Evolutionary conservation across 2,888 invertebrate genomes (phyloP).

Genomic region (Penaeus monodon): DNA sequence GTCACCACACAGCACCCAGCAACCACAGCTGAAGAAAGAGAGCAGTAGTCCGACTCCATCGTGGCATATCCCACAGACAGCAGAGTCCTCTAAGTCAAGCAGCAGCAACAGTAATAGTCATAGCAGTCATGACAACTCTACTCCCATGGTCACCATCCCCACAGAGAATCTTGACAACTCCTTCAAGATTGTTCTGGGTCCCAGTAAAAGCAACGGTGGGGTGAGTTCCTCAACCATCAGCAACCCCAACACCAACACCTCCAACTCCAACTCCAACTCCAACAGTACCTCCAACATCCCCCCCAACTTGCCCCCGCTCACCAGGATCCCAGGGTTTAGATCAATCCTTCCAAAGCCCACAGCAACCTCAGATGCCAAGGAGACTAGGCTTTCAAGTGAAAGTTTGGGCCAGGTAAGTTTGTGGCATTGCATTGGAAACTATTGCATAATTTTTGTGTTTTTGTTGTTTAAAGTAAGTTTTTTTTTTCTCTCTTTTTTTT

Average conservation of each 20-base stretch:
- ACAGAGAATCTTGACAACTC: constrained; percentile 62
- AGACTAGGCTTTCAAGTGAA: constrained; percentile 22
- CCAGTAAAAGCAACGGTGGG: constrained; percentile 43
- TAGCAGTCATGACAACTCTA: constrained; percentile 18
- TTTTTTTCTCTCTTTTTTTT: not conserved
- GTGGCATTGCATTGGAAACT: not conserved
- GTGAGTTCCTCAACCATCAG: constrained; percentile 49
- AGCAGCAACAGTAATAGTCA: constrained; percentile 23
- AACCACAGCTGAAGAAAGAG: constrained; percentile 53
- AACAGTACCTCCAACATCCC: constrained; percentile 42
- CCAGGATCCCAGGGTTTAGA: constrained; percentile 58
- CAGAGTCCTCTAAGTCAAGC: constrained; percentile 45
- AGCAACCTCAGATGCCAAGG: constrained; percentile 18
- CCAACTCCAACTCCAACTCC: constrained; percentile 13
- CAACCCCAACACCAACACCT: constrained; percentile 26
- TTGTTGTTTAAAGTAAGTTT: not conserved
- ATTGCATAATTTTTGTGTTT: not conserved
- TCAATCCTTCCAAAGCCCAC: constrained; percentile 61
- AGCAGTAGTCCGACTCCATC: constrained; percentile 61
- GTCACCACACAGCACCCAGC: constrained; percentile 63
- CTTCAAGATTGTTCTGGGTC: constrained; percentile 63
- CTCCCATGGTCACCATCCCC: constrained; percentile 61
- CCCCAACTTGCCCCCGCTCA: constrained; percentile 55
- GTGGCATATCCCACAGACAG: constrained; percentile 64
- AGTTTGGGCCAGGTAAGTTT: constrained; percentile 50